Evolutionary conservation across 2,888 invertebrate species (phyloP).

Genomic region (Gryllus longicercus): DNA sequence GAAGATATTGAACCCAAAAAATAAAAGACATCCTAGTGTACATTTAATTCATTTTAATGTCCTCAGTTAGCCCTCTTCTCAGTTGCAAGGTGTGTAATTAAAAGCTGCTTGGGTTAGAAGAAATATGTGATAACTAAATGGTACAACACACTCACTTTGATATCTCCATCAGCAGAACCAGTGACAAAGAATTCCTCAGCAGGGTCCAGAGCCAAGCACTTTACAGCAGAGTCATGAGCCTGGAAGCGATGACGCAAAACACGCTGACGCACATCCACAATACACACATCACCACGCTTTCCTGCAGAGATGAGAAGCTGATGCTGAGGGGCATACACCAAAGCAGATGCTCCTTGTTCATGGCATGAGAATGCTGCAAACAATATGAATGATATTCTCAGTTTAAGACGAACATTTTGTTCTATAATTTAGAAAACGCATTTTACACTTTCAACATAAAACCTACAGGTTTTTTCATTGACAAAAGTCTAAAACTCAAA

Average conservation of each 20-base stretch:
- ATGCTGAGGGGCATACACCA: constrained; percentile 88
- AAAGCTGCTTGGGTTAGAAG: no score
- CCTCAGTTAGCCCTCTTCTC: no score
- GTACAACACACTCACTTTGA: constrained; percentile 62
- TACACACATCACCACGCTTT: constrained; percentile 92
- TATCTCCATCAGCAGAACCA: constrained; percentile 89
- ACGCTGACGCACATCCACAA: constrained; percentile 92
- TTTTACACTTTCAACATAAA: no score
- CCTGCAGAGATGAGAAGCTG: constrained; percentile 95
- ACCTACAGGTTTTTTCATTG: no score
- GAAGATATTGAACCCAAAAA: no score
- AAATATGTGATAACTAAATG: constrained; percentile 26
- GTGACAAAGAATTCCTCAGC: constrained; percentile 95
- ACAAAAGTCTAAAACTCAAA: neutral
- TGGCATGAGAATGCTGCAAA: constrained; percentile 84
- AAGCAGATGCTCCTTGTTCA: constrained; percentile 86
- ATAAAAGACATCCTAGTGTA: no score
- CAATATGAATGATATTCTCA: constrained; percentile 26
- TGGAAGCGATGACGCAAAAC: constrained; percentile 78
- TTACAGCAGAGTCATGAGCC: constrained; percentile 92
- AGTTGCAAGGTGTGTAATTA: no score
- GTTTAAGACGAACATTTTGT: no score
- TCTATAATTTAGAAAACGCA: no score
- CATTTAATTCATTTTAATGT: no score
- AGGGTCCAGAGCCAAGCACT: constrained; percentile 91